Base-by-base conservation (phyloP, 2,113 vertebrate species). In the Marmota monax region DNA sequence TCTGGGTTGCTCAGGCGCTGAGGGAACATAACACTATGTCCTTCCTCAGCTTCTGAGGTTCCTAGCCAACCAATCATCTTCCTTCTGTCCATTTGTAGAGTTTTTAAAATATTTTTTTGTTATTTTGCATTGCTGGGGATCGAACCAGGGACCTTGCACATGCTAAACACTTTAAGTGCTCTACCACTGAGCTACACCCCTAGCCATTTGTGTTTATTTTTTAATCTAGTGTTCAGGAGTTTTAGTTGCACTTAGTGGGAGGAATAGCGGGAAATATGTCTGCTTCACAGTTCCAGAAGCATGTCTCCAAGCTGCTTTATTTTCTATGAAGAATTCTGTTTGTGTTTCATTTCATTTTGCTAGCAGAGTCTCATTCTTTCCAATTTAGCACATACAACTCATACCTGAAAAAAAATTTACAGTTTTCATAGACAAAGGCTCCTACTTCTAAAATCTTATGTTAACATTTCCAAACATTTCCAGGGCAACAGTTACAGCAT, bases 361-460 rank as follows among this genome's bases (percentile, higher is more conserved):
- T 67, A 78, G 73, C n/a, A 29, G 80, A 92, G 22, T 76, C 90
- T 84, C 51, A 84, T 39, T 69, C 76, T n/a, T 96, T 84, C 80
- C 82, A 72, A 78, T 84, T 73, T 85, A 78, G 9, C 51, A 16
- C 84, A 70, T 78, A 82, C 25, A 92, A 82, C 83, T 34, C 65
- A 65, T 51, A 70, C 39, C 78, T 84, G 84, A 63, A 67, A 95
- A 88, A 94, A 56, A 37, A 7, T 3, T 25, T 84, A 73, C 65
- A 17, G 6, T 90, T 93, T 96, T 92, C 73, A 74, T 56, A 86
- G 32, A 53, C 32, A 82, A 90, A 80, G 45, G n/a, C 37, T 94
- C 16, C 37, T 77, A 7, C 76, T 45, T 76, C 80, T 96, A 77
- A 88, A 91, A 82, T 37, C n/a, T 56, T 65, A n/a, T 34, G 58